phyloP scores from a whole-genome alignment of 2,888 invertebrate genomes.

The Calliopum simillimum region DNA sequence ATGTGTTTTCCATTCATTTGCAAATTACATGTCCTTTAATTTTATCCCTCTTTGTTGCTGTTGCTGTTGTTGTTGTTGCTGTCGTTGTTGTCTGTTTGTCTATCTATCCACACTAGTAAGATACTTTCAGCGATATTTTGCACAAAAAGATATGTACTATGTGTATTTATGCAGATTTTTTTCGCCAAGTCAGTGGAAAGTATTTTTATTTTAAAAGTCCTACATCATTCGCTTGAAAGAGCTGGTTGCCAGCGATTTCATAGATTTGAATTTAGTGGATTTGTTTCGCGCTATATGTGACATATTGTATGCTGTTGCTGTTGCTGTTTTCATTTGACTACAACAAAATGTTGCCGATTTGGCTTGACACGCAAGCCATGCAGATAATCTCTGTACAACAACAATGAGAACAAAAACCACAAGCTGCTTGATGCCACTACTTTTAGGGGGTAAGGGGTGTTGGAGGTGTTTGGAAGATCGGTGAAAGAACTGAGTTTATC shows the following conservation, averaged over 20 bases:
- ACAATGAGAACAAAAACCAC: background rate
- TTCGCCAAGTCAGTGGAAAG: background rate
- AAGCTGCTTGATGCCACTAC: slow-evolving; percentile 15
- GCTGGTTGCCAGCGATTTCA: slow-evolving; percentile 34
- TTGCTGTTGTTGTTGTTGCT: slow-evolving; percentile 1
- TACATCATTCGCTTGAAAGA: slow-evolving; percentile 1
- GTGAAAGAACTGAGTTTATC: slow-evolving; percentile 48
- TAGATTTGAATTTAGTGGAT: slow-evolving; percentile 37
- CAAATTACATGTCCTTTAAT: slow-evolving; percentile 25
- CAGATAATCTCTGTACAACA: slow-evolving; percentile 40
- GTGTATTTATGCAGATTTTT: no score
- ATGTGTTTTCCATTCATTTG: slow-evolving; percentile 32
- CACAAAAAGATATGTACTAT: no score
- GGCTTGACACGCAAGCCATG: slow-evolving; percentile 42
- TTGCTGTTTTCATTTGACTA: background rate
- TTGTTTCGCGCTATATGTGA: slow-evolving; percentile 35
- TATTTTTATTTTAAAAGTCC: slow-evolving; percentile 1
- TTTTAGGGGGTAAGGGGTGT: background rate
- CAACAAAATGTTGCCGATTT: slow-evolving; percentile 26
- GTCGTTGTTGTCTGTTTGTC: slow-evolving; percentile 14
- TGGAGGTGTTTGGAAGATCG: slow-evolving; percentile 7
- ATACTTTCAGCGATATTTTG: background rate
- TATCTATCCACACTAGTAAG: background rate
- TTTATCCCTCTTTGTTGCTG: background rate
- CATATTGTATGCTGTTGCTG: slow-evolving; percentile 20